These are phyloP conservation scores for Propithecus perrieri DNA, from an alignment of 2,797 vertebrate genomes.

Conservation along the genomic window DNA sequence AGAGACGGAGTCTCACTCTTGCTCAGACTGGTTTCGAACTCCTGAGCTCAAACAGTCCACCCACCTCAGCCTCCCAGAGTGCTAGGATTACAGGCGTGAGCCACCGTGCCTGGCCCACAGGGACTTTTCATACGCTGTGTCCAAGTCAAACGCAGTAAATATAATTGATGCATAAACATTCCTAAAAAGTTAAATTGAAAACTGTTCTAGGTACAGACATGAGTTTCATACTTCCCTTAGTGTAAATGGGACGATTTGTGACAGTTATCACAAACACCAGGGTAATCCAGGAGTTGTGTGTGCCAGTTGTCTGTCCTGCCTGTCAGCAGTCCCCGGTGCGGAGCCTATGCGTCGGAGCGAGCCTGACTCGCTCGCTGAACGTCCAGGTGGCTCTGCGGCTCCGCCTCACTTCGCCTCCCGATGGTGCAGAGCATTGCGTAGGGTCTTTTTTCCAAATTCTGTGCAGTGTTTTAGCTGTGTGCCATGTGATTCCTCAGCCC, in stretches of 20 bases:
- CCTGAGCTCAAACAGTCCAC: too few species aligned
- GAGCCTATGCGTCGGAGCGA: neutral
- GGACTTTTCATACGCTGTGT: neutral
- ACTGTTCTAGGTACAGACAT: rapidly evolving
- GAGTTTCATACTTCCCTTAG: neutral
- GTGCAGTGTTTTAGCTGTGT: neutral
- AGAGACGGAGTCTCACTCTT: too few species aligned
- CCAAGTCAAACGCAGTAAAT: neutral
- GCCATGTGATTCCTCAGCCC: neutral
- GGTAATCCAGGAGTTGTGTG: neutral
- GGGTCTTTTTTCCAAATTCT: neutral
- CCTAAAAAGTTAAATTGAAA: neutral
- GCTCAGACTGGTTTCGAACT: too few species aligned
- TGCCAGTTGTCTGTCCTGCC: neutral
- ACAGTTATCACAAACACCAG: neutral
- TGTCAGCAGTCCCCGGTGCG: rapidly evolving
- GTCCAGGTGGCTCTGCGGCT: neutral
- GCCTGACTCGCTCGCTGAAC: rapidly evolving
- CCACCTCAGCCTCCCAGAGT: too few species aligned
- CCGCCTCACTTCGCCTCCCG: rapidly evolving
- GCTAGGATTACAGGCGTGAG: too few species aligned
- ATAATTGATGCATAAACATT: neutral
- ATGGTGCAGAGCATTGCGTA: rapidly evolving
- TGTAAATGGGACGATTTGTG: neutral
- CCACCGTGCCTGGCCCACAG: too few species aligned